A percentile compares a stretch with the other conserved stretches of the same genome.
Conservation (phyloP, 2,113 vertebrate species). For the Ramphastos sulfuratus region DNA sequence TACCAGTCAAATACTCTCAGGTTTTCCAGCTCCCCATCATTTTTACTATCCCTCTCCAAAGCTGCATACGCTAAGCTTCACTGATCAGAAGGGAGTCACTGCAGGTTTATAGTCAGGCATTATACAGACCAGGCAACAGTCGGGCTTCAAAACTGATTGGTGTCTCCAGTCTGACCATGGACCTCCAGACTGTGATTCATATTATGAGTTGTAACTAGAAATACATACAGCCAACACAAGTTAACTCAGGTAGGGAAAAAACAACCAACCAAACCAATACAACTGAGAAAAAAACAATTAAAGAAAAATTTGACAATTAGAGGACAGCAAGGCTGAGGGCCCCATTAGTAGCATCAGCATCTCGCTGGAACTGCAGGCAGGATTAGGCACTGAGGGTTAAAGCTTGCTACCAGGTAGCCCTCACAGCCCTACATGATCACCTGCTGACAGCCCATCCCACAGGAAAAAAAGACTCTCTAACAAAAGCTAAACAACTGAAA, state of each 20-base stretch:
- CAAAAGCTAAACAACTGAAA: neutral
- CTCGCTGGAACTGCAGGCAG: neutral
- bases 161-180: neutral
- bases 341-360: neutral
- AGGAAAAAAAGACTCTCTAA: neutral
- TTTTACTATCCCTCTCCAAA: neutral
- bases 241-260: neutral
- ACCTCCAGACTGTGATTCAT: rapidly evolving
- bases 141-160: neutral
- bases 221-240: neutral
- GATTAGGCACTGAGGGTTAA: neutral
- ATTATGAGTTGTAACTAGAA: neutral
- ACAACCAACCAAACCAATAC: no score
- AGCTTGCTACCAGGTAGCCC: neutral
- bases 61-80: neutral
- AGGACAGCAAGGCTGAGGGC: neutral
- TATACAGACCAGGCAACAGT: neutral
- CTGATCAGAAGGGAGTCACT: neutral
- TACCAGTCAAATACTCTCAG: neutral
- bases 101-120: neutral
- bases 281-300: neutral
- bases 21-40: neutral
- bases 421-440: neutral
- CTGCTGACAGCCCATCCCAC: neutral
- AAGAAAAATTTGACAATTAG: neutral